Evolutionary conservation across 2,888 invertebrate genomes (phyloP).

Genomic region (Rhagonycha lutea): DNA sequence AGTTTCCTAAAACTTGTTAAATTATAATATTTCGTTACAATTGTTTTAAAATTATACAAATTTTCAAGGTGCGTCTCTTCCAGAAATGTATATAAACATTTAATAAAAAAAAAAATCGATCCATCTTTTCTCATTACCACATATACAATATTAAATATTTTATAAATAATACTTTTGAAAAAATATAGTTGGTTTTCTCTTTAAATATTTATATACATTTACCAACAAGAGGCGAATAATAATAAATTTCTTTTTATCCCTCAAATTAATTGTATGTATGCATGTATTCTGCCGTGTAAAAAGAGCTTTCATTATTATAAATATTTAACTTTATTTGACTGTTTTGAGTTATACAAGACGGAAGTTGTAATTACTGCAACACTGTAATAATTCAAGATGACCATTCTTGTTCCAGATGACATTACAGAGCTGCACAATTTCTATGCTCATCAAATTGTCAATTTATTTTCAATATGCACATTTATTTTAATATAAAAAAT

Average conservation of each 20-base stretch:
- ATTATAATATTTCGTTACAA: slow-evolving; percentile 24
- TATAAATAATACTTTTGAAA: slow-evolving; percentile 10
- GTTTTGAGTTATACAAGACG: slow-evolving; percentile 16
- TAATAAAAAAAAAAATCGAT: slow-evolving; percentile 16
- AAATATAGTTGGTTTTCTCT: slow-evolving; percentile 15
- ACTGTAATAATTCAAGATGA: neutral
- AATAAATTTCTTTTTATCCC: neutral
- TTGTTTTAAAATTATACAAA: slow-evolving; percentile 24
- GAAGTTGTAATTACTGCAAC: slow-evolving; percentile 12
- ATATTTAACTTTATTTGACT: neutral
- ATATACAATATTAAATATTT: neutral
- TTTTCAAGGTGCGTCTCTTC: slow-evolving; percentile 18
- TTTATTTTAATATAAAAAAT: slow-evolving; percentile 5
- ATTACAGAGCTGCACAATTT: slow-evolving; percentile 11
- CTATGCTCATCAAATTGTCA: neutral
- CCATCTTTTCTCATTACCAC: neutral
- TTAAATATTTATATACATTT: neutral
- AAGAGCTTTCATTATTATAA: neutral
- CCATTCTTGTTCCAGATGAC: neutral
- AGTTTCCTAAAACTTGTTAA: slow-evolving; percentile 31
- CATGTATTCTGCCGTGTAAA: neutral
- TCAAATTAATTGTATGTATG: neutral
- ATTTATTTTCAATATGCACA: neutral
- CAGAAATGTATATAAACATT: slow-evolving; percentile 29
- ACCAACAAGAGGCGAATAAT: neutral